These are phyloP conservation scores for Brachypodius melanocephalos DNA, from an alignment of 2,113 vertebrate species.

Conservation along the genomic window DNA sequence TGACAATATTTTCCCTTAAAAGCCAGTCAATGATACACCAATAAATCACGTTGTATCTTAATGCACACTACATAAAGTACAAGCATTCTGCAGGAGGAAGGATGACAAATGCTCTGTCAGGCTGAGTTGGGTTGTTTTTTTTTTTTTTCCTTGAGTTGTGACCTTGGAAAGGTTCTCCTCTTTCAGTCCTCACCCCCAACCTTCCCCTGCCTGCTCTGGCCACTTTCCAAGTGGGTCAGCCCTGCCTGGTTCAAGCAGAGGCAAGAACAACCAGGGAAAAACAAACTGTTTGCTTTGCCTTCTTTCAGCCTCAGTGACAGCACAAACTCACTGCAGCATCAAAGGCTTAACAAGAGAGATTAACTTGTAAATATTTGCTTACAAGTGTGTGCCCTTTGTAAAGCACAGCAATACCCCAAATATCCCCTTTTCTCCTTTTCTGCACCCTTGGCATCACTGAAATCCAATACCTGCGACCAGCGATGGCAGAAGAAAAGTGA, in stretches of 20 bases:
- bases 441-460: background rate
- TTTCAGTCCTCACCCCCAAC: background rate
- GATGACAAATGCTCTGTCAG: background rate
- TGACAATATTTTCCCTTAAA: background rate
- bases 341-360: background rate
- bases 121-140: no score
- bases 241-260: background rate
- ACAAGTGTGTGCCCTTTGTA: background rate
- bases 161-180: background rate
- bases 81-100: background rate
- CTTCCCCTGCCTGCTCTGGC: background rate
- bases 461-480: background rate
- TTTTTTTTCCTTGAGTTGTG: background rate
- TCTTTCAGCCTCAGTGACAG: background rate
- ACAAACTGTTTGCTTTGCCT: background rate
- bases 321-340: background rate
- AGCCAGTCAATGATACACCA: background rate
- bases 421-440: background rate
- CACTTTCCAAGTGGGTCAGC: background rate
- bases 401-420: background rate
- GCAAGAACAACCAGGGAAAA: background rate
- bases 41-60: background rate
- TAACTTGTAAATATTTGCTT: slow-evolving; percentile 25
- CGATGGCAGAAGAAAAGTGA: background rate
- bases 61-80: background rate